Conservation (phyloP, 2,113 vertebrate species). For the Apteryx mantelli region DNA sequence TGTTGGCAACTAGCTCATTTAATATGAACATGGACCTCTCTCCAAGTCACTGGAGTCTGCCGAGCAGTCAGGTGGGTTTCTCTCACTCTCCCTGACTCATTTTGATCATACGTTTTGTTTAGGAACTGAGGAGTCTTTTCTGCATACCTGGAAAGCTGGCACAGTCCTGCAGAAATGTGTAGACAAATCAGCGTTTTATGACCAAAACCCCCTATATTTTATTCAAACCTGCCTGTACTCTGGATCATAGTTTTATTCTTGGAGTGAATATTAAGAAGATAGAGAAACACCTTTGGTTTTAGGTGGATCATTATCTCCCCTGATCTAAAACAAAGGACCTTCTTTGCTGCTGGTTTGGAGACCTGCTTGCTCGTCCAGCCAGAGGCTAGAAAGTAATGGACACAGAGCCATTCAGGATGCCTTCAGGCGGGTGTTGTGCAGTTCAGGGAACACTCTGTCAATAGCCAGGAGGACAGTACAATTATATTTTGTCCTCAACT, state of each 20-base stretch:
- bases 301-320: background rate
- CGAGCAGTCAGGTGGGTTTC: background rate
- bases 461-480: constrained; percentile 63
- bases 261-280: background rate
- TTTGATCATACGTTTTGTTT: background rate
- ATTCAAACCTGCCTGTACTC: background rate
- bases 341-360: background rate
- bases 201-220: background rate
- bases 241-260: background rate
- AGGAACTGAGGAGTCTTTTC: background rate
- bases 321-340: background rate
- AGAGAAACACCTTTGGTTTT: background rate
- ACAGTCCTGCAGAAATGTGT: background rate
- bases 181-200: background rate
- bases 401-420: background rate
- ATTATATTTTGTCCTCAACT: constrained; percentile 65
- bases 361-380: background rate
- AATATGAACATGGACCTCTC: background rate
- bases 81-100: background rate
- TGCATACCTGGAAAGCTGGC: background rate
- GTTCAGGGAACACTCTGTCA: constrained; percentile 69
- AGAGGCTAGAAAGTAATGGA: background rate
- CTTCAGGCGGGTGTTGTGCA: background rate
- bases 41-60: background rate
- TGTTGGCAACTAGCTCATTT: background rate